Evolutionary conservation across 1,140 invertebrate genomes (phyloP).

Genomic region (Colletes latitarsis): DNA sequence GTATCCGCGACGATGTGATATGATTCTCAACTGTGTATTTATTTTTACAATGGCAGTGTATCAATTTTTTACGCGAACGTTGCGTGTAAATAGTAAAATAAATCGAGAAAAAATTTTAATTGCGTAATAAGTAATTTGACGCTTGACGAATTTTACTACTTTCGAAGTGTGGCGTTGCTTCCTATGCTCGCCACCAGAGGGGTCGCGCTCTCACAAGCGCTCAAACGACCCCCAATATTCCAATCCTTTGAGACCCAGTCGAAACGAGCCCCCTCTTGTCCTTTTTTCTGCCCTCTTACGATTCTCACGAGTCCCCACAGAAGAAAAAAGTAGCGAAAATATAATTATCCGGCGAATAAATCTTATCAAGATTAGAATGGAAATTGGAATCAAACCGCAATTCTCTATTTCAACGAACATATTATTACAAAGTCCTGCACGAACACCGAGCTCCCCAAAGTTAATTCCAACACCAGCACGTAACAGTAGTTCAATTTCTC

Average conservation of each 20-base stretch:
- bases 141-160: too few relatives aligned
- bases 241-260: too few relatives aligned
- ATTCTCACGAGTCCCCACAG: too few relatives aligned
- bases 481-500: slow-evolving; percentile 10
- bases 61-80: slow-evolving; percentile 14
- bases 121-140: too few relatives aligned
- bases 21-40: background rate
- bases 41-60: slow-evolving; percentile 1
- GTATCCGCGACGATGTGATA: background rate
- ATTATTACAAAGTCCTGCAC: slow-evolving; percentile 13
- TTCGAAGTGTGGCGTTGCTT: too few relatives aligned
- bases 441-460: background rate
- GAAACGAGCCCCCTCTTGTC: too few relatives aligned
- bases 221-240: too few relatives aligned
- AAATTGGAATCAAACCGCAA: too few relatives aligned
- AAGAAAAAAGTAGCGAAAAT: too few relatives aligned
- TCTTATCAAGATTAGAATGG: background rate
- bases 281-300: too few relatives aligned
- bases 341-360: background rate
- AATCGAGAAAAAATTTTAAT: background rate
- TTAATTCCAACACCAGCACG: slow-evolving; percentile 17
- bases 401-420: background rate
- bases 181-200: too few relatives aligned
- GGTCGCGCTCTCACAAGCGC: too few relatives aligned
- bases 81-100: slow-evolving; percentile 34